Evolutionary conservation across 35 echinoderm and acorn worm genomes (phyloP), one percentile per base, ranked within the genome.

Genomic region (Diadema setosum): DNA sequence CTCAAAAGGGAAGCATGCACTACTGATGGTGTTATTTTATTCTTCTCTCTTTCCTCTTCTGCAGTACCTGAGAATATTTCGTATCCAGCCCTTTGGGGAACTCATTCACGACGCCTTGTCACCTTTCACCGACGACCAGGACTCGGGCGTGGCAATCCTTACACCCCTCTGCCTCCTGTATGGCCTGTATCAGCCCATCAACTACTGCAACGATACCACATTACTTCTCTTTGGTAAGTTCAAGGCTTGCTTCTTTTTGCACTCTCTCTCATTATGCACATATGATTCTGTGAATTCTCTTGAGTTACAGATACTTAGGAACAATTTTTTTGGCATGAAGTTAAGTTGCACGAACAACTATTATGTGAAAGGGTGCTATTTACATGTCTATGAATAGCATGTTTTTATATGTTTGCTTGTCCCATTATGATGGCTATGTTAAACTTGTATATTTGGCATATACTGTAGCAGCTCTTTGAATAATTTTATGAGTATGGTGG

Each of bases 151-250:
- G 4, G 84, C 91, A 0, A 90, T 95, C 50, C 85, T 99, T 27
- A 95, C 96, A 12, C 96, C 94, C n/a, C 83, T 99, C n/a, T 99
- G 91, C 42, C 86, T 99, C 3, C 75, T 99, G 27, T 40, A 94
- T 25, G 96, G 96, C 20, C 63, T 99, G 27, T 88, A 85, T 37
- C 25, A 91, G 49, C 96, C 96, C 17, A 75, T 99, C 1, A 90
- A 93, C 89, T 81, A 95, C 7, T 95, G 70, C 52, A 67, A 31
- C 16, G 81, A 75, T 40, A 33, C 69, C 35, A 3, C 20, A 60
- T 34, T 74, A 35, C 12, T 44, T 52, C 20, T 49, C 17, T 52
- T 52, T 29, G 14, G 81, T 83, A 83, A 83, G 81, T 83, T 14
- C 60, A 29, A 58, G 4, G 4, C 26, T 50, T n/a, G 8, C 16